Percentiles rank a stretch among this genome's conserved stretches.
Conservation (phyloP, 2,888 invertebrate genomes). For the Drosophila falleni region DNA sequence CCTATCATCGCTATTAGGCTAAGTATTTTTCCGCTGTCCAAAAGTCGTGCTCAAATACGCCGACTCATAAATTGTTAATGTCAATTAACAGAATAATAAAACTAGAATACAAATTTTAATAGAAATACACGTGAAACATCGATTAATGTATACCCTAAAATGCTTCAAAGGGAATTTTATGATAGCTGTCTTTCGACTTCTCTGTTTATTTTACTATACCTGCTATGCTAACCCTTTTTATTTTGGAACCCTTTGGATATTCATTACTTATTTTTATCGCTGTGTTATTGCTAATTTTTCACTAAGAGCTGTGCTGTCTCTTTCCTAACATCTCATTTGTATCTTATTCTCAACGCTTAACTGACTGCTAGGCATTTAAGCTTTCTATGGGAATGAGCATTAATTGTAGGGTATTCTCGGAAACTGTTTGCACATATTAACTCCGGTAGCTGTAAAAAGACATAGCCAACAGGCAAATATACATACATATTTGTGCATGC, state of each 20-base stretch:
- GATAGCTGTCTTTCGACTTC: not conserved
- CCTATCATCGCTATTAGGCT: conserved; percentile 9
- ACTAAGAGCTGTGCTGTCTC: not conserved
- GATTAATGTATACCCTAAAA: conserved; percentile 22
- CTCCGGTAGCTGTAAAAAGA: conserved; percentile 4
- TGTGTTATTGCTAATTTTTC: not conserved
- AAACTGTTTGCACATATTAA: conserved; percentile 1
- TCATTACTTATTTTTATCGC: not conserved
- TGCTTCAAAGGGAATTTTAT: not conserved
- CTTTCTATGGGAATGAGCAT: not conserved
- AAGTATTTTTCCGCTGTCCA: conserved; percentile 67
- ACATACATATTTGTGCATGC: conserved; percentile 27
- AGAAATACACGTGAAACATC: not conserved
- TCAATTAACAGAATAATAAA: conserved; percentile 64
- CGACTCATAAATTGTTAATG: conserved; percentile 53
- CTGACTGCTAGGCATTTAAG: not conserved
- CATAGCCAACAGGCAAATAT: conserved; percentile 4
- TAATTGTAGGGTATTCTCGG: conserved; percentile 3
- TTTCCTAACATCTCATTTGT: not conserved
- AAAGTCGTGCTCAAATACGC: conserved; percentile 56
- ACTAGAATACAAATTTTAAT: conserved; percentile 28
- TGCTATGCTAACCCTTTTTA: not conserved
- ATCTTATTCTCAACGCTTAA: not conserved
- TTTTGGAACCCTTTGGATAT: not conserved
- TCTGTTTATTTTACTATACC: not conserved